A percentile compares a stretch with the other conserved stretches of the same genome.
Conservation (phyloP, 2,797 vertebrate species). For the Setipinna tenuifilis region DNA sequence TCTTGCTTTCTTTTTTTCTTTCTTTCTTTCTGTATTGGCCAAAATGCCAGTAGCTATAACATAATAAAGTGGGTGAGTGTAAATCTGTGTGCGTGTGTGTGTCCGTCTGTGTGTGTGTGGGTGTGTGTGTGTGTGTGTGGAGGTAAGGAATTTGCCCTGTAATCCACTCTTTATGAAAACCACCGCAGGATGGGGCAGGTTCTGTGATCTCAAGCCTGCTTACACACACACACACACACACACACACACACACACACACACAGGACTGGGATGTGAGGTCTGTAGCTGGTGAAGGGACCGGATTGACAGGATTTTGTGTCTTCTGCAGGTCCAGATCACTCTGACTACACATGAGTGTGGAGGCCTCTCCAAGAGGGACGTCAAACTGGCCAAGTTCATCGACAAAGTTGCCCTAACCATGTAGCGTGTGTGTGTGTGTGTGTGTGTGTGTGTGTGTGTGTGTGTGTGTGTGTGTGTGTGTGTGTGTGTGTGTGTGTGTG, state of each 20-base stretch:
- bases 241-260: constrained; percentile 38
- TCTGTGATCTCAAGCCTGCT: constrained; percentile 58
- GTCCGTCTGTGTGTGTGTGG: constrained; percentile 66
- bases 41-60: constrained; percentile 64
- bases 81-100: constrained; percentile 63
- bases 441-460: background rate
- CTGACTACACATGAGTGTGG: constrained; percentile 90
- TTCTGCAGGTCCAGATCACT: constrained; percentile 90
- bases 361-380: constrained; percentile 86
- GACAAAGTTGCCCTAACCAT: constrained; percentile 80
- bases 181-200: constrained; percentile 62
- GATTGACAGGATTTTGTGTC: constrained; percentile 26
- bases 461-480: background rate
- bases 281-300: constrained; percentile 15
- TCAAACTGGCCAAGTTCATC: constrained; percentile 93
- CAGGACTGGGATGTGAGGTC: constrained; percentile 41
- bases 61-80: constrained; percentile 60
- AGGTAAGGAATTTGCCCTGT: constrained; percentile 68
- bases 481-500: background rate
- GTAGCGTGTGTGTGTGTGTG: constrained; percentile 47
- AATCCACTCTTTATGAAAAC: constrained; percentile 79
- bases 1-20: background rate
- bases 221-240: constrained; percentile 22
- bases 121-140: constrained; percentile 68
- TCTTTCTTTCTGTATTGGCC: background rate